A percentile compares a stretch with the other conserved stretches of the same genome.
Evolutionary conservation across 2,888 invertebrate genomes (phyloP).

Genomic region (Barypeithes pellucidus): DNA sequence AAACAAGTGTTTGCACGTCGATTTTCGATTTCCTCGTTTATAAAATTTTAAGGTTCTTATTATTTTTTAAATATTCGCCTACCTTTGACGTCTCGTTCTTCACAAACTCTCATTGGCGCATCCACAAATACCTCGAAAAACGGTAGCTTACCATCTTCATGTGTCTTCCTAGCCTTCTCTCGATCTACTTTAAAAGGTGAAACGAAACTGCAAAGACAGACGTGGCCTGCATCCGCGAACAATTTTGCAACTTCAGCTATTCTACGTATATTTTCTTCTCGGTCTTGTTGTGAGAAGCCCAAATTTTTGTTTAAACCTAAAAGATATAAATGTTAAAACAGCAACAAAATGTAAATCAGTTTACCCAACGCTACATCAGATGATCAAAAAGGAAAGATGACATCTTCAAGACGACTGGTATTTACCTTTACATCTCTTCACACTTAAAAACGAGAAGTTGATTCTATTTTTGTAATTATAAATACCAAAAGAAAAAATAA

Average conservation of each 20-base stretch:
- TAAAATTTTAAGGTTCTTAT: too few species aligned
- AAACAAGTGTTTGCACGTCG: too few species aligned
- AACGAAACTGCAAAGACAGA: slow-evolving; percentile 96
- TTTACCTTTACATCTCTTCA: too few species aligned
- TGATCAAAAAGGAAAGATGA: too few species aligned
- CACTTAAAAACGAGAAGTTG: too few species aligned
- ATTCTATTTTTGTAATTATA: too few species aligned
- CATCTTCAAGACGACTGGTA: too few species aligned
- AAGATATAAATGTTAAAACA: too few species aligned
- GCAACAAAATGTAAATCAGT: too few species aligned
- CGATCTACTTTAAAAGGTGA: slow-evolving; percentile 96
- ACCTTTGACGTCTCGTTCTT: slow-evolving; percentile 90
- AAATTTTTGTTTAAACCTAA: slow-evolving; percentile 93
- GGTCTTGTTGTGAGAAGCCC: slow-evolving; percentile 91
- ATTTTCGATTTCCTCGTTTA: too few species aligned
- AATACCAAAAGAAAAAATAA: too few species aligned
- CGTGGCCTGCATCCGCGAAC: slow-evolving; percentile 97
- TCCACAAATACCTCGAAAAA: slow-evolving; percentile 96
- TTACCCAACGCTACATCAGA: too few species aligned
- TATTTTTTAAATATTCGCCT: background rate
- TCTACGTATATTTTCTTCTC: slow-evolving; percentile 96
- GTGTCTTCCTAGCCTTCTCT: slow-evolving; percentile 89
- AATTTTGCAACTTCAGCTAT: slow-evolving; percentile 98
- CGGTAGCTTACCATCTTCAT: slow-evolving; percentile 86
- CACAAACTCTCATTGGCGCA: slow-evolving; percentile 94